Conservation (phyloP, 2,797 vertebrate genomes). For the Uromys caudimaculatus region DNA sequence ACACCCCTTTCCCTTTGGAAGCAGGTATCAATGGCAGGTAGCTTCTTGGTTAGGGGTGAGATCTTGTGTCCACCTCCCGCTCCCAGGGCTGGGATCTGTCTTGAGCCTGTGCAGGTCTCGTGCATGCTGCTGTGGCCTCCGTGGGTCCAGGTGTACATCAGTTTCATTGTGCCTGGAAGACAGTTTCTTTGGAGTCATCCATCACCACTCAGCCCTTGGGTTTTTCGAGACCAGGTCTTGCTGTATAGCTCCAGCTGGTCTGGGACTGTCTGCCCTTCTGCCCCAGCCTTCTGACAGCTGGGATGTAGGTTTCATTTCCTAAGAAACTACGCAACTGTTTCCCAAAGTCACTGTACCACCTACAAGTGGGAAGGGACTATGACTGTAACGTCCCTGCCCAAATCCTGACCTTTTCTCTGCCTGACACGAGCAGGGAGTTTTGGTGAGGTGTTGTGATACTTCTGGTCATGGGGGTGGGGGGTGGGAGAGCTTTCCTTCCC, state of each 20-base stretch:
- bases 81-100: background rate
- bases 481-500: slow-evolving; percentile 20
- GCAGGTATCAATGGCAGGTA: background rate
- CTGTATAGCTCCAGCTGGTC: background rate
- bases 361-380: background rate
- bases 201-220: background rate
- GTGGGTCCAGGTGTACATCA: too few relatives aligned
- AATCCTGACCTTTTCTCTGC: background rate
- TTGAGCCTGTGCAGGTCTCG: too few relatives aligned
- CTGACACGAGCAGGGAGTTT: background rate
- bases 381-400: background rate
- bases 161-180: background rate
- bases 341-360: background rate
- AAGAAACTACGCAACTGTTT: background rate
- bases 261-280: background rate
- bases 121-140: too few relatives aligned
- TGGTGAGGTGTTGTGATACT: background rate
- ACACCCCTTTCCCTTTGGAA: background rate
- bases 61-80: background rate
- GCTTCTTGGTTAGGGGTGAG: background rate
- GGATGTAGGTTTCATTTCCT: background rate
- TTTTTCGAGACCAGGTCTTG: background rate
- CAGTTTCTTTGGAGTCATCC: background rate
- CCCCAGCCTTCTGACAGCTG: background rate
- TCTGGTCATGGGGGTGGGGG: background rate